phyloP scores from a whole-genome alignment of 2,113 vertebrate species.

The Lota lota region DNA sequence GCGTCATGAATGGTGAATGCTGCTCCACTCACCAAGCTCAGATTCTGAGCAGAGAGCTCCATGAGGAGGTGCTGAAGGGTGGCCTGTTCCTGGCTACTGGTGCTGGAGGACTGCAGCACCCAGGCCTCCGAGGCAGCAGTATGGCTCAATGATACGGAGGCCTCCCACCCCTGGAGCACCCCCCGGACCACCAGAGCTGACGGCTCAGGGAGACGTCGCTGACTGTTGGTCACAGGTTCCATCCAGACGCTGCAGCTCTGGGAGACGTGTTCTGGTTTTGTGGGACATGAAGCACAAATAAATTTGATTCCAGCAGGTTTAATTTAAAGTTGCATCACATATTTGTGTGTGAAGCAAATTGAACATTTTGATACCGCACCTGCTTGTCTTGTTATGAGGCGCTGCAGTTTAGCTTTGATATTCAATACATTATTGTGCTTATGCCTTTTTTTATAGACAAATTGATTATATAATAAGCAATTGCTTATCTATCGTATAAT shows the following conservation, averaged over 20 bases:
- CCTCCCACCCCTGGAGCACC: slow-evolving; percentile 67
- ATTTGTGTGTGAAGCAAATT: too few relatives aligned
- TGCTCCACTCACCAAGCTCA: slow-evolving; percentile 77
- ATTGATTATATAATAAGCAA: too few relatives aligned
- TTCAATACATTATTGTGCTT: too few relatives aligned
- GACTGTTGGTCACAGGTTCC: slow-evolving; percentile 78
- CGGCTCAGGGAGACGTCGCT: slow-evolving; percentile 65
- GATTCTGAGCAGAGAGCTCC: slow-evolving; percentile 58
- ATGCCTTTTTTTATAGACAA: too few relatives aligned
- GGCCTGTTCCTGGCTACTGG: slow-evolving; percentile 11
- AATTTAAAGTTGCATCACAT: too few relatives aligned
- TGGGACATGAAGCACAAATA: neutral
- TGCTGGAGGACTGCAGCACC: slow-evolving; percentile 67
- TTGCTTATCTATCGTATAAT: too few relatives aligned
- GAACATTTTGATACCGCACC: too few relatives aligned
- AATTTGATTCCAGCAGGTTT: neutral
- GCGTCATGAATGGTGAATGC: neutral
- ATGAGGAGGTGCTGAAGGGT: slow-evolving; percentile 72
- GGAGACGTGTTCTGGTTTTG: slow-evolving; percentile 40
- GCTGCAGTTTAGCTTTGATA: too few relatives aligned
- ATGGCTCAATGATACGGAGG: slow-evolving; percentile 39
- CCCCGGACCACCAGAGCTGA: slow-evolving; percentile 77
- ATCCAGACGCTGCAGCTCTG: slow-evolving; percentile 74
- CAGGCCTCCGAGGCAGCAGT: slow-evolving; percentile 76
- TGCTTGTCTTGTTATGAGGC: too few relatives aligned